Base-by-base conservation (phyloP, 2,888 invertebrate genomes). In the Cryptus armator region DNA sequence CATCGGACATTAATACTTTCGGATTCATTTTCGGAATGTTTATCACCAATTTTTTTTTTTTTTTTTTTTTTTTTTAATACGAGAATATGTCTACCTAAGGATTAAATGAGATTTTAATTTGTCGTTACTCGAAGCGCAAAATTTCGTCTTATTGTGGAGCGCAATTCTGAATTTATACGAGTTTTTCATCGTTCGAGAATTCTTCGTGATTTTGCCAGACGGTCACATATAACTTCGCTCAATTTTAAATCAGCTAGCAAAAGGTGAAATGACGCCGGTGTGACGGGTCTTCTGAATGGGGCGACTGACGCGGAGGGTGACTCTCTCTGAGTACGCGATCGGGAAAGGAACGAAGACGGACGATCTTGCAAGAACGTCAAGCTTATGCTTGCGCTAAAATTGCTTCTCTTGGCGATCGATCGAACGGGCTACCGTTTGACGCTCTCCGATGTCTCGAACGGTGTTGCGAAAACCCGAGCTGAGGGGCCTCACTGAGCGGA, bases 301-400 rank as follows among this genome's bases (percentile, higher is more conserved):
- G 71, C 66, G 37, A 32, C 64, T 43, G 70, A 56, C 32, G 24
- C 71, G 72, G 32, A 44, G 37, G 24, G 14, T 19, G 24, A 75
- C 59, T 53, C 48, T 53, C 48, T 71, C 46, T 53, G 56, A 12
- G 29, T 19, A 44, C 72, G 59, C 24, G 9, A 44, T 24, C 43
- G 59, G 10, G 46, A 66, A 48, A 51, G 68, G 64, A 44, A 68
- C 67, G 70, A 75, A 62, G 79, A 79, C 68, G n/a, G 44, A 64
- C 70, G 70, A 68, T 37, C 53, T 16, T 70, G 64, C 43, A 48
- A 66, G 32, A 76, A 76, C 75, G 83, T 80, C 75, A 59, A 71
- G 66, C 79, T 80, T 80, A 80, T 71, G 80, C 64, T 66, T 70
- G 66, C 56, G 79, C 75, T 53, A 64, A 70, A 83, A 83, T 83